phyloP scores from a whole-genome alignment of 2,888 invertebrate species.

The Galeopsomyia nigrocyanea region DNA sequence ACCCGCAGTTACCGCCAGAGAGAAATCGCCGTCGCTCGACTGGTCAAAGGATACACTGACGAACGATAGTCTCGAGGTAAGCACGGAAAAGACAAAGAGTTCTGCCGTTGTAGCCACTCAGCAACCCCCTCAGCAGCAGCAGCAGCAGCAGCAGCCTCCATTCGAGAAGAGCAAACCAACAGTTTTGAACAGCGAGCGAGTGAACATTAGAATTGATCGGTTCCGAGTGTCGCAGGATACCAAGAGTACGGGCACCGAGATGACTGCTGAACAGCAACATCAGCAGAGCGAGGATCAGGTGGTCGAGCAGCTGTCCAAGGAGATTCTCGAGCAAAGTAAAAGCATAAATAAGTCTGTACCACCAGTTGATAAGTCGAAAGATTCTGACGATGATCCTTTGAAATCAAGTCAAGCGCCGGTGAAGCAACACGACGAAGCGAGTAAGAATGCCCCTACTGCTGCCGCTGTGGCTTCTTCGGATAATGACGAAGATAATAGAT shows the following conservation, averaged over 20 bases:
- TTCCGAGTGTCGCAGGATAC: slow-evolving; percentile 45
- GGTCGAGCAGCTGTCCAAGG: slow-evolving; percentile 59
- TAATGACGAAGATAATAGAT: slow-evolving; percentile 22
- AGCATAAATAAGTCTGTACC: slow-evolving; percentile 52
- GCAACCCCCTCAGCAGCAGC: neutral
- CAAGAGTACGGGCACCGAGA: slow-evolving; percentile 15
- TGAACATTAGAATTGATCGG: slow-evolving; percentile 56
- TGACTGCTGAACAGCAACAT: neutral
- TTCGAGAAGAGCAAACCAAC: slow-evolving; percentile 50
- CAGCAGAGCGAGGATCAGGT: slow-evolving; percentile 53
- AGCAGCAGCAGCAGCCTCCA: slow-evolving; percentile 28
- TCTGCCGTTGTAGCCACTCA: neutral
- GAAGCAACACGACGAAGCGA: slow-evolving; percentile 19
- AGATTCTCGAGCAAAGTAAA: slow-evolving; percentile 64
- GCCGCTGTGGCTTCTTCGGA: no score
- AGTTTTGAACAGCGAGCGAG: slow-evolving; percentile 58
- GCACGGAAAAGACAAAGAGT: neutral
- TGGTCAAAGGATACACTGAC: slow-evolving; percentile 47
- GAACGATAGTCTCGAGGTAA: slow-evolving; percentile 45
- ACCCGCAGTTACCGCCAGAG: slow-evolving; percentile 29
- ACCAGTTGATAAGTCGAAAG: slow-evolving; percentile 40
- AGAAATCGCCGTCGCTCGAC: slow-evolving; percentile 37
- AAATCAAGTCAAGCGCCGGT: slow-evolving; percentile 40
- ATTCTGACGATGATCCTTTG: slow-evolving; percentile 45
- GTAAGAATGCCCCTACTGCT: neutral